Base-by-base conservation (phyloP, 2,888 invertebrate genomes). In the Deilephila elpenor region DNA sequence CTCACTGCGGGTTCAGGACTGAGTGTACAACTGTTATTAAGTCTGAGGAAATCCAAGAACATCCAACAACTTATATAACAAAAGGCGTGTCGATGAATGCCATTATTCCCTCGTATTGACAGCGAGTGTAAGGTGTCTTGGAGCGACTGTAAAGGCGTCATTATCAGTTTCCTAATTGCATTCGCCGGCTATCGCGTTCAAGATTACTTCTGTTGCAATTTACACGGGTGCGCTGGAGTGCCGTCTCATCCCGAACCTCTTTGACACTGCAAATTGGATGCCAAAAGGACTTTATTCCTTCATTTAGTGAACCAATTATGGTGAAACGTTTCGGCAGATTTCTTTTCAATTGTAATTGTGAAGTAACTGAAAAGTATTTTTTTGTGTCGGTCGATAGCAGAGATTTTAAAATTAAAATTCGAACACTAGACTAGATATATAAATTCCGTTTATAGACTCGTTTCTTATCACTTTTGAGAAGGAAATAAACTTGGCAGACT, bases 121-220 rank as follows among this genome's bases (percentile, higher is more conserved):
- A 14, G 17, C 29, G 29, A 70, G 73, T 73, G 73, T 71, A 70
- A 60, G 53, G 29, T 34, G 34, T 70, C 61, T 73, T 6, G 51
- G 19, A 72, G 19, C 44, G 29, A 29, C 62, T 62, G 56, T 56
- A 64, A 59, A 44, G 73, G 59, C 70, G 51, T 60, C 59, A 70
- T 53, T 61, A 70, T 70, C 56, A 60, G 51, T 59, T 70, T 44
- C 11, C 70, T 74, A 74, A 74, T 74, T 74, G 73, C 73, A 74
- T 71, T 70, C 70, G 61, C 71, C 67, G 51, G 67, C 64, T 59
- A 73, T 73, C 67, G 64, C 71, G 60, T 51, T 67, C 51, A 51
- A 62, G 29, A 64, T 74, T 61, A 74, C 59, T 74, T 62, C 62
- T 74, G 73, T 71, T 71, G 73, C 73, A 74, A 74, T 74, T 71